Conservation (phyloP, 2,888 invertebrate species). For the Drosophila silvestris region DNA sequence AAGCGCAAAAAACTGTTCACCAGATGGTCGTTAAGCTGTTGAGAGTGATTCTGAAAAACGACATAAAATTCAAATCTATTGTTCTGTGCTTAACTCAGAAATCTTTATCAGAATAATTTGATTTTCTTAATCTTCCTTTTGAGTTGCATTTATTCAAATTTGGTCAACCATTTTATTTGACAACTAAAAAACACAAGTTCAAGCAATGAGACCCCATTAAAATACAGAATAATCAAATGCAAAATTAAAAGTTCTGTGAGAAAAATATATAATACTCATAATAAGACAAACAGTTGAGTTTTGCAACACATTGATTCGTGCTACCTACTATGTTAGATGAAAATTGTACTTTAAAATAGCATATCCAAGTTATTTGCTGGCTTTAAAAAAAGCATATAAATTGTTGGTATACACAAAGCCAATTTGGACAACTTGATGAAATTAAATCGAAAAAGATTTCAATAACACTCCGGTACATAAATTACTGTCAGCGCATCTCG, state of each 20-base stretch:
- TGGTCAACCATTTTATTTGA: not conserved
- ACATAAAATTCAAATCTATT: slow-evolving; percentile 2
- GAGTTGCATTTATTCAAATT: not conserved
- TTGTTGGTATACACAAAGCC: not conserved
- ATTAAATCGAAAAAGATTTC: slow-evolving; percentile 40
- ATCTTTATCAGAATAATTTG: not conserved
- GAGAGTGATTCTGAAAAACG: slow-evolving; percentile 7
- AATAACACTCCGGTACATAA: slow-evolving; percentile 40
- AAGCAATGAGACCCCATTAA: not conserved
- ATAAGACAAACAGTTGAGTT: not conserved
- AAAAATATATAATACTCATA: not conserved
- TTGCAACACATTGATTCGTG: not conserved
- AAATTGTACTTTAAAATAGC: too few relatives aligned
- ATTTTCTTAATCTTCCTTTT: not conserved
- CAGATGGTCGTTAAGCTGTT: slow-evolving; percentile 8
- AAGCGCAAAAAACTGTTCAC: slow-evolving; percentile 32
- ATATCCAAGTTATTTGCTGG: too few relatives aligned
- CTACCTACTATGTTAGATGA: not conserved
- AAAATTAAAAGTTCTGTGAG: not conserved
- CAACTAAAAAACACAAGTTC: not conserved
- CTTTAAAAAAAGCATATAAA: not conserved
- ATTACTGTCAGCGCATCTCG: slow-evolving; percentile 41
- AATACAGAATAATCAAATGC: not conserved
- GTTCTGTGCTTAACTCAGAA: not conserved
- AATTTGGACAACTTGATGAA: slow-evolving; percentile 19